These are phyloP conservation scores for Crocidura indochinensis DNA, from an alignment of 2,797 vertebrate genomes.

Conservation along the genomic window DNA sequence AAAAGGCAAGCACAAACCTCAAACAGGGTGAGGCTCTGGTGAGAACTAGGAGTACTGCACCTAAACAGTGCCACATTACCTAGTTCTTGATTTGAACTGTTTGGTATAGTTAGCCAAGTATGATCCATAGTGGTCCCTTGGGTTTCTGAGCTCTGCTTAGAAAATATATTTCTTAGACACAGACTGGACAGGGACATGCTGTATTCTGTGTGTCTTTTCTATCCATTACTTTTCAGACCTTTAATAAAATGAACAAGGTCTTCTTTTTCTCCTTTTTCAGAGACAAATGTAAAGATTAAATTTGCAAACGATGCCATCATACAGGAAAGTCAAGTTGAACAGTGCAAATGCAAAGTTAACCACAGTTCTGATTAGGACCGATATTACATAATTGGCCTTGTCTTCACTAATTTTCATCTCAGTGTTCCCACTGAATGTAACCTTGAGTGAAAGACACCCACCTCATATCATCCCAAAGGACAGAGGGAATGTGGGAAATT, in stretches of 20 bases:
- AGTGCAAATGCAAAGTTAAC: neutral
- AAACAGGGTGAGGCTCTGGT: neutral
- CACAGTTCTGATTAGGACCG: neutral
- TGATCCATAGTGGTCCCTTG: no score
- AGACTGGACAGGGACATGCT: no score
- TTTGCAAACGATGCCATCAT: accelerated
- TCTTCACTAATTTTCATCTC: neutral
- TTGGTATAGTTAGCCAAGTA: no score
- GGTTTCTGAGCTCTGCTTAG: no score
- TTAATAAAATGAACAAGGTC: neutral
- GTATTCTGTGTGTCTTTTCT: no score
- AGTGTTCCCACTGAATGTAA: neutral
- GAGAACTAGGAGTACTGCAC: neutral
- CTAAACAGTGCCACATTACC: neutral
- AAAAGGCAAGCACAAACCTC: neutral
- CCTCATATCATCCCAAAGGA: neutral
- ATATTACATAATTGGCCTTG: no score
- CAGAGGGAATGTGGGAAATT: slow-evolving; percentile 13
- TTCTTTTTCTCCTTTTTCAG: neutral
- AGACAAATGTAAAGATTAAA: neutral
- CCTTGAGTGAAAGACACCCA: slow-evolving; percentile 22
- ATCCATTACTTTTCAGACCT: no score
- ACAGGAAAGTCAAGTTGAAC: neutral
- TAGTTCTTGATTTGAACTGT: no score
- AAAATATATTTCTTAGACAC: no score